These are phyloP conservation scores for Amorpha juglandis DNA, from an alignment of 2,888 invertebrate genomes.

Conservation along the genomic window DNA sequence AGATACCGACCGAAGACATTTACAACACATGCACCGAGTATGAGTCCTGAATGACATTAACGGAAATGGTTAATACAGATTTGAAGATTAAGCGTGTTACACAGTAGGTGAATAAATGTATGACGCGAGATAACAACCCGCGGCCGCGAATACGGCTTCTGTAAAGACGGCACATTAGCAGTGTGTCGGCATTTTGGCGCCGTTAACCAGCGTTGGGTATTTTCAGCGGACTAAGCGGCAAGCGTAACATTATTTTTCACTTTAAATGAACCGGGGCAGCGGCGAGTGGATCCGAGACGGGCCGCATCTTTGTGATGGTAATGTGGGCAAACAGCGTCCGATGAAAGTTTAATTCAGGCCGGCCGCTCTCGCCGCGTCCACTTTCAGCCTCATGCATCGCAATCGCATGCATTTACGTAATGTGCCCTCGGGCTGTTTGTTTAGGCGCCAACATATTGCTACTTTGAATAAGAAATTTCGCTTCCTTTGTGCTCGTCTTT, in stretches of 20 bases:
- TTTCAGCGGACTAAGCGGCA: neutral
- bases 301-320: constrained; percentile 66
- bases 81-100: too few species aligned
- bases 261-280: neutral
- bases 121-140: too few species aligned
- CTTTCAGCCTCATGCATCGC: constrained; percentile 54
- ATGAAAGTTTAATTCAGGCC: constrained; percentile 50
- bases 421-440: constrained; percentile 59
- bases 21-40: too few species aligned
- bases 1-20: too few species aligned
- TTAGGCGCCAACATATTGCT: constrained; percentile 74
- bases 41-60: too few species aligned
- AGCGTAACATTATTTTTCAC: neutral
- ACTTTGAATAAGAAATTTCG: constrained; percentile 74
- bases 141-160: too few species aligned
- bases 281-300: constrained; percentile 19
- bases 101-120: too few species aligned
- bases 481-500: constrained; percentile 54
- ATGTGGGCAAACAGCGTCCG: constrained; percentile 59
- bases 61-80: too few species aligned
- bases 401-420: constrained; percentile 63
- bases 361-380: constrained; percentile 30
- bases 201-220: neutral
- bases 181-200: too few species aligned
- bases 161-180: too few species aligned